Evolutionary conservation across 2,797 vertebrate species (phyloP).

Genomic region (Ambastaia sidthimunki): DNA sequence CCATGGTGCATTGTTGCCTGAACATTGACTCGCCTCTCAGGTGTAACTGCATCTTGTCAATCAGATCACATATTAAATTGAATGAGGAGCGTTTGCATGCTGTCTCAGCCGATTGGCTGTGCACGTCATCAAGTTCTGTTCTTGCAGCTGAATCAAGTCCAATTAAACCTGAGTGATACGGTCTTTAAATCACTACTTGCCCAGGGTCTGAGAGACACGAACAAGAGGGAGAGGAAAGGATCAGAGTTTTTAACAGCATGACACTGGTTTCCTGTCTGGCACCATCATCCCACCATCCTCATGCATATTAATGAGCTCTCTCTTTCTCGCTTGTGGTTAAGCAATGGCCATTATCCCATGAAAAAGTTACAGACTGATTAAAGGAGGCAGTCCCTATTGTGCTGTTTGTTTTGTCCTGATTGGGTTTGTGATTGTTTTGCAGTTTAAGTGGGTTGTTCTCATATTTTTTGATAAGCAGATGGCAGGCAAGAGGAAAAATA

Average conservation of each 20-base stretch:
- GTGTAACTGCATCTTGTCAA: background rate
- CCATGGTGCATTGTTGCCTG: background rate
- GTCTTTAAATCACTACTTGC: background rate
- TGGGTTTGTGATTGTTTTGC: constrained; percentile 22
- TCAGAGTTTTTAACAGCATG: constrained; percentile 8
- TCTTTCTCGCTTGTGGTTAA: background rate
- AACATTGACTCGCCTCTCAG: background rate
- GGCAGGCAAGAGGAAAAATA: background rate
- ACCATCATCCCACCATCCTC: constrained; percentile 20
- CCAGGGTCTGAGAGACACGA: background rate
- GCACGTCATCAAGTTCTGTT: background rate
- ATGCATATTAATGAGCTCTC: constrained; percentile 29
- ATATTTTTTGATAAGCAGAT: constrained; percentile 35
- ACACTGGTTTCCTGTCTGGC: constrained; percentile 18
- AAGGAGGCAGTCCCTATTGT: background rate
- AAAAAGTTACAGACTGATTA: constrained; percentile 11
- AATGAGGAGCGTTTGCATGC: background rate
- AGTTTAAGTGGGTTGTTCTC: constrained; percentile 4
- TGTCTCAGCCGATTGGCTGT: constrained; percentile 14
- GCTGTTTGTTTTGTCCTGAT: background rate
- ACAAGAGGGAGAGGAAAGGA: background rate
- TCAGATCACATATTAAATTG: constrained; percentile 11
- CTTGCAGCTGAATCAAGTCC: constrained; percentile 20
- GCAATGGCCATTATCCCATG: background rate
- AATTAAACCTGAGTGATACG: constrained; percentile 32